These are phyloP conservation scores for Mythimna pallens DNA, from an alignment of 2,888 invertebrate species.

Conservation along the genomic window DNA sequence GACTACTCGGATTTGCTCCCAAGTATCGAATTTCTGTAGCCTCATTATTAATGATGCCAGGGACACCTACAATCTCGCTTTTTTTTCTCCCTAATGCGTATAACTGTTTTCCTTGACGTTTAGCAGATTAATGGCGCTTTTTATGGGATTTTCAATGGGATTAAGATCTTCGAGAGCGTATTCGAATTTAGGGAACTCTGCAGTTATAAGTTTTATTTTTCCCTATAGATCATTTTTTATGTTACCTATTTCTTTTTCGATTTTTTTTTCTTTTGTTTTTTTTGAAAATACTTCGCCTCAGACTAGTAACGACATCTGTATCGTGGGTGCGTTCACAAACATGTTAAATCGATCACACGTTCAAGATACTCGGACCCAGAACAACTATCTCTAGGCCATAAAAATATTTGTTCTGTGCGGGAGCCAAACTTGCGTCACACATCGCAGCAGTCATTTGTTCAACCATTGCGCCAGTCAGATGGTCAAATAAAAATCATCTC, in stretches of 20 bases:
- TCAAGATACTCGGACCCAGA: too few species aligned
- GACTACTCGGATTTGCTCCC: slow-evolving; percentile 66
- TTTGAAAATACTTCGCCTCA: too few species aligned
- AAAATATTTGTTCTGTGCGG: too few species aligned
- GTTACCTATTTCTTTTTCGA: neutral
- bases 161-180: slow-evolving; percentile 34
- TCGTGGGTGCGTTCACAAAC: too few species aligned
- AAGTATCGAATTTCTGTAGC: slow-evolving; percentile 52
- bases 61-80: slow-evolving; percentile 58
- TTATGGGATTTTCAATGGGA: slow-evolving; percentile 52
- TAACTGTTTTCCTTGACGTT: slow-evolving; percentile 52
- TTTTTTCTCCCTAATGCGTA: slow-evolving; percentile 47
- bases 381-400: too few species aligned
- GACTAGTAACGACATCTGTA: too few species aligned
- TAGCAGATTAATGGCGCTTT: slow-evolving; percentile 56
- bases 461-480: too few species aligned
- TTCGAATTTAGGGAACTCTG: slow-evolving; percentile 16
- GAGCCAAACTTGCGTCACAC: too few species aligned
- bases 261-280: too few species aligned
- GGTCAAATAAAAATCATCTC: neutral
- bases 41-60: slow-evolving; percentile 65
- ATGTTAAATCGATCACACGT: too few species aligned
- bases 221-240: slow-evolving; percentile 18
- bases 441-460: too few species aligned
- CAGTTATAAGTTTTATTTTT: slow-evolving; percentile 30